Percentiles rank a stretch among this genome's conserved stretches.
Conservation (phyloP, 2,888 invertebrate genomes). For the Neria commutata region DNA sequence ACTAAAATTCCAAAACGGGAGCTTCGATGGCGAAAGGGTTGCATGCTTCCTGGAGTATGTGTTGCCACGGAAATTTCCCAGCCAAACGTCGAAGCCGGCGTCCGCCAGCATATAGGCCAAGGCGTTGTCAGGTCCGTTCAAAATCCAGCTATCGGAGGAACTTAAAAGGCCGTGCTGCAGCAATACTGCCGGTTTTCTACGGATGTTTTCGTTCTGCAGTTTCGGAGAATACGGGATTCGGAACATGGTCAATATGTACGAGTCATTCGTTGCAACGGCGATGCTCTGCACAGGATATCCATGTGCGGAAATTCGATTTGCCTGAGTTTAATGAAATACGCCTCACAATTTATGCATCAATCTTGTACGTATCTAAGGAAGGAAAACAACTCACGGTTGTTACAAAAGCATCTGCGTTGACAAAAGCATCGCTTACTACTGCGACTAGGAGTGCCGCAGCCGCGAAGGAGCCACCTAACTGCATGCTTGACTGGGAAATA, state of each 20-base stretch:
- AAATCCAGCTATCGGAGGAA: conserved; percentile 38
- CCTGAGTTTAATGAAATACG: too few species aligned
- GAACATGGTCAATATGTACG: conserved; percentile 36
- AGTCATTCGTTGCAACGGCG: conserved; percentile 32
- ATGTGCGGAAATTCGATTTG: conserved; percentile 30
- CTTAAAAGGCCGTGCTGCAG: conserved; percentile 61
- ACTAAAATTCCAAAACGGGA: conserved; percentile 62
- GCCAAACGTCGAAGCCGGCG: conserved; percentile 47
- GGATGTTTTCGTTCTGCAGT: conserved; percentile 15
- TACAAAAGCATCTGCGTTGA: too few species aligned
- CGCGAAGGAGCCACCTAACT: too few species aligned
- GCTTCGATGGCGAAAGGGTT: conserved; percentile 3
- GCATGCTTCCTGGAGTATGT: conserved; percentile 39
- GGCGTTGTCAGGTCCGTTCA: conserved; percentile 35
- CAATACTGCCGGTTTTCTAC: conserved; percentile 53
- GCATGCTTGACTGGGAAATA: too few species aligned
- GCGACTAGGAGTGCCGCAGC: too few species aligned
- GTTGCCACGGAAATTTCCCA: conserved; percentile 45
- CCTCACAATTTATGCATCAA: too few species aligned
- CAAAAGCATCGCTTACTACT: too few species aligned
- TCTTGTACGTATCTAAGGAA: too few species aligned
- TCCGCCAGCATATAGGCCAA: conserved; percentile 41
- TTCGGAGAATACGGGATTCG: conserved; percentile 37
- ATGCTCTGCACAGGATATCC: conserved; percentile 35
- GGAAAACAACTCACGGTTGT: too few species aligned